Percentiles rank a stretch among this genome's conserved stretches.
Conservation (phyloP, 2,888 invertebrate genomes). For the Mesorhabditis sp. region DNA sequence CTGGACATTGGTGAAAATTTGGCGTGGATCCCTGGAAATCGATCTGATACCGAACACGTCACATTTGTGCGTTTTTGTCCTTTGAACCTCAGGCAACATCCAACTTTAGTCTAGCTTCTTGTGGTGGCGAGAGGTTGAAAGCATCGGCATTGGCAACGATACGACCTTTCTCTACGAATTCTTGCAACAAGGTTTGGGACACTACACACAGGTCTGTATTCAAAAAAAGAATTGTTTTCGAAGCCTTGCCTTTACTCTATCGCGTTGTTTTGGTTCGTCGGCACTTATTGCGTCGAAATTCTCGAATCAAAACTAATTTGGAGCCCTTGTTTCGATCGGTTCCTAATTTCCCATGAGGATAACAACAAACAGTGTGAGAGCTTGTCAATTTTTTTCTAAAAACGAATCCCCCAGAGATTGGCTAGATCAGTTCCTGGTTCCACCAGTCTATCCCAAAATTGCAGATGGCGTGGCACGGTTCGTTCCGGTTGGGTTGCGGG, state of each 20-base stretch:
- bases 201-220: background rate
- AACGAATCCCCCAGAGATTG: background rate
- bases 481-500: slow-evolving; percentile 5
- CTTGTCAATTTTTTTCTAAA: background rate
- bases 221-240: background rate
- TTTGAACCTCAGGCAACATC: background rate
- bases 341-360: no score
- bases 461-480: slow-evolving; percentile 1
- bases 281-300: no score
- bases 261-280: no score
- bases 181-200: background rate
- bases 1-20: slow-evolving; percentile 4
- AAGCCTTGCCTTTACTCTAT: no score
- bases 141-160: slow-evolving; percentile 2
- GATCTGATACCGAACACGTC: background rate
- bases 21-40: slow-evolving; percentile 1
- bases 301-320: no score
- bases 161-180: slow-evolving; percentile 1
- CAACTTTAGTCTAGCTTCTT: slow-evolving; percentile 1
- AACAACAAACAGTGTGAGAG: no score
- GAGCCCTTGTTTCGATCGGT: no score
- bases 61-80: background rate
- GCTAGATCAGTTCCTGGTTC: background rate
- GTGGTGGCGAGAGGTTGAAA: slow-evolving; percentile 1
- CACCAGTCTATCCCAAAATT: background rate